Base-by-base conservation (phyloP, 2,113 vertebrate genomes). In the Thinocorus orbignyianus region DNA sequence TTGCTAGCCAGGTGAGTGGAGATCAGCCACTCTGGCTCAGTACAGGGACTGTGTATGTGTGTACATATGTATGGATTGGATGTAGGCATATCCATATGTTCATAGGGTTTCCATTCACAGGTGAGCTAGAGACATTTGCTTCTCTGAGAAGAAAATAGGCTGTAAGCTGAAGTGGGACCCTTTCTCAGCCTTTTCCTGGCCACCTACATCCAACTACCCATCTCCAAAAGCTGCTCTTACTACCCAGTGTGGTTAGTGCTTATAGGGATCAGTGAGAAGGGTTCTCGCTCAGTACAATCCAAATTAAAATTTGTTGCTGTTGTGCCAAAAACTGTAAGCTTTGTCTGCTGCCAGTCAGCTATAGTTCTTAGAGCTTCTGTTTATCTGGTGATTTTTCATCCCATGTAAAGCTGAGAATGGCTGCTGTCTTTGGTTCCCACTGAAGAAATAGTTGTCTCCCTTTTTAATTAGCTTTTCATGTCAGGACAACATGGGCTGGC, bases 41-140 rank as follows among this genome's bases (percentile, higher is more conserved):
- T 13, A 5, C n/a, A 48, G 23, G 41, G 15, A 16, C 20, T 13
- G 7, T 7, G 14, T 25, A 3, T 6, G 4, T 10, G 6, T 13
- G 17, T 26, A 10, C 1, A 2, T 24, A 2, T 9, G 3, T 18
- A 9, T 14, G 70, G 24, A 10, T 10, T 26, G 9, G 17, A 26
- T 64, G 41, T 26, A 28, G 15, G 26, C 3, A 2, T 12, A 6
- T 8, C 7, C 5, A 6, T 16, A 4, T 13, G 12, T 68, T 13
- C 2, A 1, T 22, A 31, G 14, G 11, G 39, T 52, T 70, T 52
- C 60, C 15, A n/a, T 5, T 8, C 4, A 3, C 7, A 20, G 28
- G 16, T 44, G 30, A 83, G 14, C 51, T 61, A 6, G 35, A 49
- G 35, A 26, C 7, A 39, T 16, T 13, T 41, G 10, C 25, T 87